These are phyloP conservation scores for Numenius arquata DNA, from an alignment of 2,113 vertebrate species.

Conservation along the genomic window DNA sequence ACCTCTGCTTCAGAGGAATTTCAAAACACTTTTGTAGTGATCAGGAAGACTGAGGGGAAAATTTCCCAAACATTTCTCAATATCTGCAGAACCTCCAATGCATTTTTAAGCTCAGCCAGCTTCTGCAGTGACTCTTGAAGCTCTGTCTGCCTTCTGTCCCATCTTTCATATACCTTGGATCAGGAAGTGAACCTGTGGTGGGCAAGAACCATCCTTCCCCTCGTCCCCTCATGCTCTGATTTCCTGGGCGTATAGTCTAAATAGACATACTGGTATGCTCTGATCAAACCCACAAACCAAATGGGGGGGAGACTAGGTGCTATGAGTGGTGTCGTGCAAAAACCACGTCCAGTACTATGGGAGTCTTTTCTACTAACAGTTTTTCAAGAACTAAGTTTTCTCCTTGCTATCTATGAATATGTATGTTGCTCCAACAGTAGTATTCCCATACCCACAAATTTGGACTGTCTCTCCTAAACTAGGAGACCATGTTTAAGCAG, in stretches of 20 bases:
- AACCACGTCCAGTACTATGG: not conserved
- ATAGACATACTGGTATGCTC: not conserved
- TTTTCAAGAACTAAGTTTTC: not conserved
- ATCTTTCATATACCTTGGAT: not conserved
- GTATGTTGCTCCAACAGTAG: not conserved
- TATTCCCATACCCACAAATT: not conserved
- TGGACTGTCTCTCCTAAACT: not conserved
- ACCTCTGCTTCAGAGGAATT: not conserved
- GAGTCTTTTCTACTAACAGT: not conserved
- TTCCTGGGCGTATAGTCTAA: not conserved
- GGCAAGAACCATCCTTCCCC: not conserved
- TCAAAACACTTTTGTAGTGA: not conserved
- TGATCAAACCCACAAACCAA: not conserved
- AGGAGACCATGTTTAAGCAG: not conserved
- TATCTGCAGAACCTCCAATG: not conserved
- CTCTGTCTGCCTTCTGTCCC: not conserved
- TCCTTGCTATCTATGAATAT: not conserved
- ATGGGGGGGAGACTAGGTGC: not conserved
- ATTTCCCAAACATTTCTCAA: not conserved
- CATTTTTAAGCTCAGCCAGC: not conserved
- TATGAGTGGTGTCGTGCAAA: not conserved
- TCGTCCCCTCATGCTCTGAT: not conserved
- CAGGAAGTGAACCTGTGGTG: not conserved
- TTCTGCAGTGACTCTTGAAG: not conserved
- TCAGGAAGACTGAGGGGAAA: not conserved